Conservation (phyloP, 2,888 invertebrate genomes). For the Lepidocyrtinus sp. region DNA sequence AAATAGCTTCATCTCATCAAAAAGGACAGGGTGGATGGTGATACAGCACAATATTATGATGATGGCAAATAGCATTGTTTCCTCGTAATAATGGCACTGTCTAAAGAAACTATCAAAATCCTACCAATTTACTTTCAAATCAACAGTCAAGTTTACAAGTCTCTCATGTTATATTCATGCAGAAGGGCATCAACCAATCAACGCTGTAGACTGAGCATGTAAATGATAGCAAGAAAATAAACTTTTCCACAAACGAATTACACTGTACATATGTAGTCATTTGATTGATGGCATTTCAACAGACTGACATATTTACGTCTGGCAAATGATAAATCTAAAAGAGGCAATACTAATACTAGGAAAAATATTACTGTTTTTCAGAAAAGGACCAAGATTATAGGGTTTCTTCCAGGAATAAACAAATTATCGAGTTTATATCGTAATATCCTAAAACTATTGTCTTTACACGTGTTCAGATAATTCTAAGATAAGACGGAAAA, state of each 20-base stretch:
- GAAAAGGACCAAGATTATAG: not conserved
- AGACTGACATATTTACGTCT: conserved; percentile 51
- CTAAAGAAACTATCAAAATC: not conserved
- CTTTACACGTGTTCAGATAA: no score
- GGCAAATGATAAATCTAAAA: conserved; percentile 50
- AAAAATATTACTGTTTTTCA: conserved; percentile 38
- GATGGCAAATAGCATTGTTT: conserved; percentile 24
- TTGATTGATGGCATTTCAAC: conserved; percentile 52
- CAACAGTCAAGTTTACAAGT: conserved; percentile 32
- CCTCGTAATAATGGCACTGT: conserved; percentile 3
- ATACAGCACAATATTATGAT: conserved; percentile 9
- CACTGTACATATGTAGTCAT: conserved; percentile 12
- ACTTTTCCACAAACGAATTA: conserved; percentile 29
- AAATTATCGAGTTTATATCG: conserved; percentile 9
- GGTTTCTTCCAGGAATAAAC: not conserved
- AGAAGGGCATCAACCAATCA: conserved; percentile 12
- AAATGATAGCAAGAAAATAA: not conserved
- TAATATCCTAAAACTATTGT: no score
- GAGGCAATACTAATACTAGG: conserved; percentile 12
- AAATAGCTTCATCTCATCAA: conserved; percentile 55
- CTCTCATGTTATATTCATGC: not conserved
- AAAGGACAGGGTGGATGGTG: conserved; percentile 25
- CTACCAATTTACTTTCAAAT: conserved; percentile 16
- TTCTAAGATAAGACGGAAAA: no score
- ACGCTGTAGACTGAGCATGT: not conserved